phyloP scores from a whole-genome alignment of 2,888 invertebrate genomes.

The Allacma fusca region DNA sequence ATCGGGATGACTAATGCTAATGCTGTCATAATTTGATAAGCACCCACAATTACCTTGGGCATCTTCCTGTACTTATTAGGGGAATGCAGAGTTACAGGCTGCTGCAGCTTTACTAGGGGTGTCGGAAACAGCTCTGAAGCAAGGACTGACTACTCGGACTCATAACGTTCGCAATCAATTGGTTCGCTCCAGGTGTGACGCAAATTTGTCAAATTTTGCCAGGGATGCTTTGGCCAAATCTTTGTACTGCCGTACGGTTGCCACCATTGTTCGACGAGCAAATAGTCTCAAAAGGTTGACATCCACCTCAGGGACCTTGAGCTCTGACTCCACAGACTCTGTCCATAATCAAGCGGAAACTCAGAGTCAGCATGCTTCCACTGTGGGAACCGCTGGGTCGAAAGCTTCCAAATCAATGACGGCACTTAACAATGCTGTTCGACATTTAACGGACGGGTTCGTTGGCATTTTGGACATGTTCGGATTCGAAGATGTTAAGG shows the following conservation, averaged over 20 bases:
- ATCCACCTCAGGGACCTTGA: constrained; percentile 81
- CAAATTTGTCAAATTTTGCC: constrained; percentile 87
- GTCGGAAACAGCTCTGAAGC: constrained; percentile 76
- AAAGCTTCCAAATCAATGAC: constrained; percentile 81
- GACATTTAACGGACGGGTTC: constrained; percentile 93
- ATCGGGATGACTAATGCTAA: not conserved
- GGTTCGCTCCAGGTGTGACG: constrained; percentile 81
- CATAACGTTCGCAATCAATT: constrained; percentile 80
- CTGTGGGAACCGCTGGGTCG: constrained; percentile 81
- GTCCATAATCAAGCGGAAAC: constrained; percentile 86
- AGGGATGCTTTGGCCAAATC: constrained; percentile 90
- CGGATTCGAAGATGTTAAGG: constrained; percentile 77
- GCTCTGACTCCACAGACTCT: constrained; percentile 91
- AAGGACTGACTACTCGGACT: constrained; percentile 84
- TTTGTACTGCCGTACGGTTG: constrained; percentile 91
- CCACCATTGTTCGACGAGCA: constrained; percentile 89
- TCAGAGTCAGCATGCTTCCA: constrained; percentile 84
- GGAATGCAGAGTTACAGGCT: constrained; percentile 83
- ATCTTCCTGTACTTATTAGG: constrained; percentile 64
- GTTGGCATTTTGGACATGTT: constrained; percentile 97
- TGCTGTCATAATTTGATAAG: not conserved
- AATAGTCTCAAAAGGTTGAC: constrained; percentile 86
- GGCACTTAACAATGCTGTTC: constrained; percentile 87
- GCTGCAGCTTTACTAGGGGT: constrained; percentile 85
- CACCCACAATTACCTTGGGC: not conserved